Percentiles rank a stretch among this genome's conserved stretches.
Evolutionary conservation across 2,888 invertebrate species (phyloP).

Genomic region (Heteromurus nitidus): DNA sequence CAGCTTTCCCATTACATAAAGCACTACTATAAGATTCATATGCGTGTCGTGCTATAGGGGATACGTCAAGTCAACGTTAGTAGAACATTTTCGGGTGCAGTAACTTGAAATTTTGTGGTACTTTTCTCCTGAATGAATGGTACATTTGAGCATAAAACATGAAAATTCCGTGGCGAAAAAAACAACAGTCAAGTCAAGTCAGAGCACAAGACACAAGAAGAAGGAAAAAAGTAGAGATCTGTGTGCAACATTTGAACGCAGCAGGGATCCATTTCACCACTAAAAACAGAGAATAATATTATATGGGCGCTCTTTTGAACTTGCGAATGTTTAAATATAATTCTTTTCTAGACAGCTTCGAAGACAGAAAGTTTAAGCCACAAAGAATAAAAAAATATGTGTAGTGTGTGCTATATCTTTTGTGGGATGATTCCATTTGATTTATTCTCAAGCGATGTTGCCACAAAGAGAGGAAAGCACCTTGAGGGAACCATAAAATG

Average conservation of each 20-base stretch:
- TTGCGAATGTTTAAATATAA: slow-evolving; percentile 66
- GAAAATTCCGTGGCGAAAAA: slow-evolving; percentile 41
- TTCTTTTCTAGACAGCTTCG: slow-evolving; percentile 56
- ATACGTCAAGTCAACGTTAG: neutral
- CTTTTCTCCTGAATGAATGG: slow-evolving; percentile 52
- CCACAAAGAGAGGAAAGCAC: slow-evolving; percentile 22
- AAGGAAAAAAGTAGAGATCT: slow-evolving; percentile 18
- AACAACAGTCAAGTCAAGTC: no score
- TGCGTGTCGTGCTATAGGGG: neutral
- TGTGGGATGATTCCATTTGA: slow-evolving; percentile 59
- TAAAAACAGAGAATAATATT: slow-evolving; percentile 59
- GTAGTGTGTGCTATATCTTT: slow-evolving; percentile 43
- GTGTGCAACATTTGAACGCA: slow-evolving; percentile 47
- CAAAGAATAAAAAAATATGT: slow-evolving; percentile 18
- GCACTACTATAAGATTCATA: neutral
- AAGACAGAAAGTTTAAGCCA: slow-evolving; percentile 48
- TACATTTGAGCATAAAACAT: slow-evolving; percentile 58
- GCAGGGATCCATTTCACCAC: slow-evolving; percentile 63
- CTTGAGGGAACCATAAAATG: slow-evolving; percentile 56
- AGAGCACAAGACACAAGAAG: slow-evolving; percentile 6
- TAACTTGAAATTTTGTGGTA: slow-evolving; percentile 55
- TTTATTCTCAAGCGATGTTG: slow-evolving; percentile 55
- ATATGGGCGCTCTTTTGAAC: slow-evolving; percentile 64
- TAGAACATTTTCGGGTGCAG: slow-evolving; percentile 54
- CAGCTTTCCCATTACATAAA: slow-evolving; percentile 20